Evolutionary conservation across 2,888 invertebrate species (phyloP), one percentile per base, ranked within the genome.

Genomic region (Crepidodera aurea): DNA sequence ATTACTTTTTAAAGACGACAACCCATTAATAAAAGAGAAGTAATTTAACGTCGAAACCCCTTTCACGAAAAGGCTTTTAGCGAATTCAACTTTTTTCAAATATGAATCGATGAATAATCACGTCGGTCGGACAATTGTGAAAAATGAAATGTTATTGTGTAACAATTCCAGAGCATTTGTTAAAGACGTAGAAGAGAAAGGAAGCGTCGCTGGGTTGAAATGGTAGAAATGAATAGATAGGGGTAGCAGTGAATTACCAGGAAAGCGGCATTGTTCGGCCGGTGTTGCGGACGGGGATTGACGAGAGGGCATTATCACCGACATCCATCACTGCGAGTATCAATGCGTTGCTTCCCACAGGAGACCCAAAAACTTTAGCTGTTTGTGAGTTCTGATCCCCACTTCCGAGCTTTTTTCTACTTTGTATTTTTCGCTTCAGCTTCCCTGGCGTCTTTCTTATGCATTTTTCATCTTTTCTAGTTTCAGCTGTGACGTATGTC

Each of bases 301-400:
- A 83, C 82, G 82, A 82, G 79, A 79, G 78, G 79, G 80, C 82
- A 83, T 83, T 83, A 83, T 83, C 83, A 80, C 82, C 77, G 71
- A 74, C 80, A 83, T 83, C 81, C 81, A 82, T 83, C 83, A 83
- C 79, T 76, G 79, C 77, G 78, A 79, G 81, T 81, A 82, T 81
- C 81, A 81, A 81, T 82, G 82, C 79, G 77, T 74, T 71, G 74
- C 79, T 80, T 80, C 80, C 81, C 81, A 79, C 80, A 80, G 79
- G 80, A 80, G 76, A 75, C 75, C 79, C 78, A 77, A 79, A 79
- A 80, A 81, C 78, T 80, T 79, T 75, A 63, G 74, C 75, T 75
- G 76, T 76, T 76, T 77, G 75, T 72, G 75, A 76, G 77, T 75
- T 74, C 74, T 75, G 75, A 76, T 76, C 76, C 75, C 74, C 72